These are phyloP conservation scores for Andrena cerasifolii DNA, from an alignment of 1,140 invertebrate species.

Conservation along the genomic window DNA sequence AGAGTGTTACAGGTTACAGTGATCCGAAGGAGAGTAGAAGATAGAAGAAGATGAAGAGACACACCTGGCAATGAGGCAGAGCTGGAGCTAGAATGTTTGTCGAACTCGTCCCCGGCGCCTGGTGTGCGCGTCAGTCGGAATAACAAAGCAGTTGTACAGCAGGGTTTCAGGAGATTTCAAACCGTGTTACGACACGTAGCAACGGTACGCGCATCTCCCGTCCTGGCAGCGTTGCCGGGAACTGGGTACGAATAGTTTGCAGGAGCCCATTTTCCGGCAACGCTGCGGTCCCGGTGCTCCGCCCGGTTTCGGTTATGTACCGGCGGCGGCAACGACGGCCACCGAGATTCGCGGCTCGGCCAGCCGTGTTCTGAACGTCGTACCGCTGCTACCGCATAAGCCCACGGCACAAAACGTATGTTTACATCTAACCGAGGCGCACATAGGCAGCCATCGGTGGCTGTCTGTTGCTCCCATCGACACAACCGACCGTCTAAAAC, in stretches of 20 bases:
- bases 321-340: too few relatives aligned
- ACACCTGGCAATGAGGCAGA: slow-evolving; percentile 86
- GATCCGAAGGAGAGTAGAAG: slow-evolving; percentile 63
- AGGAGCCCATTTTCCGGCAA: too few relatives aligned
- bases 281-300: too few relatives aligned
- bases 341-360: too few relatives aligned
- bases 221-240: too few relatives aligned
- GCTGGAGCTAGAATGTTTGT: slow-evolving; percentile 87
- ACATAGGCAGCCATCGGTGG: slow-evolving; percentile 17
- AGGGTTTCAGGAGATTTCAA: slow-evolving; percentile 65
- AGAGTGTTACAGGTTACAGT: slow-evolving; percentile 55
- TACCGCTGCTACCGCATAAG: slow-evolving; percentile 37
- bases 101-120: slow-evolving; percentile 85
- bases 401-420: slow-evolving; percentile 46
- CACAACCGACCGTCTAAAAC: not conserved
- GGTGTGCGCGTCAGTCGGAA: slow-evolving; percentile 79
- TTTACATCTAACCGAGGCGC: slow-evolving; percentile 41
- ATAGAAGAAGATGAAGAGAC: slow-evolving; percentile 77
- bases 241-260: too few relatives aligned
- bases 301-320: too few relatives aligned
- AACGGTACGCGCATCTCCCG: too few relatives aligned
- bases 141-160: slow-evolving; percentile 82
- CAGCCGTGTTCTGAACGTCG: too few relatives aligned
- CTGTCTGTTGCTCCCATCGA: not conserved
- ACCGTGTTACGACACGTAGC: slow-evolving; percentile 8